Evolutionary conservation across 2,888 invertebrate genomes (phyloP).

Genomic region (Nebria salina): DNA sequence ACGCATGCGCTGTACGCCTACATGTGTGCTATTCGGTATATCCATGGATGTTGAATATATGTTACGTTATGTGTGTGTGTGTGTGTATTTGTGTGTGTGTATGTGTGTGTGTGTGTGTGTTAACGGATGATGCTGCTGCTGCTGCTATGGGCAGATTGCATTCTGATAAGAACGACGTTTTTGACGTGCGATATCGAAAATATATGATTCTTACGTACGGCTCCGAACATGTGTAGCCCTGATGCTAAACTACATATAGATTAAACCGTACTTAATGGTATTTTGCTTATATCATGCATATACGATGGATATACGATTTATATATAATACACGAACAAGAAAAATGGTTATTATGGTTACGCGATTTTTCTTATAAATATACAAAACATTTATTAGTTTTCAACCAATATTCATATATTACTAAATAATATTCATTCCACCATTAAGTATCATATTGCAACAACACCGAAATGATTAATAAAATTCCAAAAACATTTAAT

Average conservation of each 20-base stretch:
- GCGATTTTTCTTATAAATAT: no score
- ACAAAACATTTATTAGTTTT: no score
- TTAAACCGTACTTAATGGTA: conserved; percentile 8
- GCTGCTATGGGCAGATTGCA: conserved; percentile 5
- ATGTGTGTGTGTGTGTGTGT: not conserved
- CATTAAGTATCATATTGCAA: no score
- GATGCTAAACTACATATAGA: conserved; percentile 8
- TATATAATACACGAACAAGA: not conserved
- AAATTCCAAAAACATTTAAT: no score
- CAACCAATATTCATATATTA: no score
- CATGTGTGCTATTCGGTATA: not conserved
- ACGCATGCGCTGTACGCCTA: not conserved
- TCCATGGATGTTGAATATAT: not conserved
- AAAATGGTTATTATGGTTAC: not conserved
- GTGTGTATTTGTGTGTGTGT: no score
- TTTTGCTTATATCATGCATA: not conserved
- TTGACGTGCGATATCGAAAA: conserved; percentile 9
- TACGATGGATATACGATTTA: not conserved
- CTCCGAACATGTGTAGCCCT: not conserved
- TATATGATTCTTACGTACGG: conserved; percentile 15
- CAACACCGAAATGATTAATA: no score
- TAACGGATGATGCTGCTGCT: not conserved
- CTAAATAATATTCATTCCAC: no score
- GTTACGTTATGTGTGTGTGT: not conserved
- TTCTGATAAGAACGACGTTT: conserved; percentile 2